These are phyloP conservation scores for Neosalanx taihuensis DNA, from an alignment of 2,797 vertebrate species.

Conservation along the genomic window DNA sequence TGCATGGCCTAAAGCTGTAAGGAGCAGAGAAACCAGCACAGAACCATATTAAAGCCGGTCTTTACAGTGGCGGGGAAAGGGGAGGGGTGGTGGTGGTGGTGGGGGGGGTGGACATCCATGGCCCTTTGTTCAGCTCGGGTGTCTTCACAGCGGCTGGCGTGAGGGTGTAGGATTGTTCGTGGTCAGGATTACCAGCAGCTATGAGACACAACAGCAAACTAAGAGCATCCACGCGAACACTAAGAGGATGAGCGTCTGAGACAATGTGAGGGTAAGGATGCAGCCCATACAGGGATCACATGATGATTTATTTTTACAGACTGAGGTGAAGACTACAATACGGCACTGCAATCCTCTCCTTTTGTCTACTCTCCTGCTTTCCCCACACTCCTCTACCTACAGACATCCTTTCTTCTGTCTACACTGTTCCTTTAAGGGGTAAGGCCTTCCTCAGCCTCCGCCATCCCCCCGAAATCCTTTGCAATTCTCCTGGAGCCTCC, in stretches of 20 bases:
- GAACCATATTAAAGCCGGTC: constrained; percentile 74
- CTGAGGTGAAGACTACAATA: constrained; percentile 63
- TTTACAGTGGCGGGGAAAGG: constrained; percentile 48
- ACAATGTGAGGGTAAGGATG: constrained; percentile 68
- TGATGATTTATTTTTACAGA: constrained; percentile 58
- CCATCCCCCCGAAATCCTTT: constrained; percentile 11
- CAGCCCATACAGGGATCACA: constrained; percentile 62
- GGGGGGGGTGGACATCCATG: no score
- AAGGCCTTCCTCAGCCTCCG: constrained; percentile 45
- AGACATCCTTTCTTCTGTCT: constrained; percentile 28
- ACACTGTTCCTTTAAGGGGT: constrained; percentile 48
- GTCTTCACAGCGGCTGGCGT: constrained; percentile 51
- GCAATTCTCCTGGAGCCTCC: constrained; percentile 19
- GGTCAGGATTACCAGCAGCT: constrained; percentile 70
- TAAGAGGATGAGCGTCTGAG: constrained; percentile 72
- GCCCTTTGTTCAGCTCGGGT: constrained; percentile 75
- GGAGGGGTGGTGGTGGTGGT: no score
- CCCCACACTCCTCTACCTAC: constrained; percentile 55
- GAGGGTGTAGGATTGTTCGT: constrained; percentile 65
- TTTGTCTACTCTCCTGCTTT: constrained; percentile 66
- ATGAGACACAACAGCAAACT: constrained; percentile 55
- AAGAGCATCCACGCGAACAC: constrained; percentile 61
- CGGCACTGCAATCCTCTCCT: constrained; percentile 56
- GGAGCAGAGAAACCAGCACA: constrained; percentile 65
- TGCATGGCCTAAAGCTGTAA: constrained; percentile 70